A percentile compares a stretch with the other conserved stretches of the same genome.
These are phyloP conservation scores for Caenorhabditis sp. DNA, from an alignment of 2,888 invertebrate genomes.

Conservation along the genomic window DNA sequence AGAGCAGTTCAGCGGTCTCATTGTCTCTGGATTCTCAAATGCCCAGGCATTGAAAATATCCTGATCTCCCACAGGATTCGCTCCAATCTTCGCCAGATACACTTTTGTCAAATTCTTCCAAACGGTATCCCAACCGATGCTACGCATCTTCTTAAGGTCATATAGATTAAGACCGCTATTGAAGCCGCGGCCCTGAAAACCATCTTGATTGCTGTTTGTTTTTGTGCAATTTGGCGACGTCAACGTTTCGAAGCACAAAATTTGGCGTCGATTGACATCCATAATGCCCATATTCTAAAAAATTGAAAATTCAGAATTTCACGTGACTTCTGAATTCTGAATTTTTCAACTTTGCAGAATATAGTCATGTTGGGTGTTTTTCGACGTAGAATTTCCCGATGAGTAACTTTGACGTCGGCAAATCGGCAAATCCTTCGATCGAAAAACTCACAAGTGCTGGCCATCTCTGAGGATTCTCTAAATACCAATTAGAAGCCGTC, in stretches of 20 bases:
- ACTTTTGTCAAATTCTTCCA: neutral
- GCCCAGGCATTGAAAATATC: neutral
- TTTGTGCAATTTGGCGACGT: too few relatives aligned
- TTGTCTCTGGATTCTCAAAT: neutral
- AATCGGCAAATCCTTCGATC: too few relatives aligned
- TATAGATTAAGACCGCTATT: neutral
- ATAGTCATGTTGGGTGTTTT: too few relatives aligned
- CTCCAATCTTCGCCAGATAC: neutral
- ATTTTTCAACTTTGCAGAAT: too few relatives aligned
- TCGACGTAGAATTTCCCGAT: too few relatives aligned
- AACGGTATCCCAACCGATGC: neutral
- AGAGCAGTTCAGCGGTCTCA: neutral
- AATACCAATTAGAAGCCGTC: neutral
- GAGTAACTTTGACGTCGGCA: too few relatives aligned
- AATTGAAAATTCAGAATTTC: too few relatives aligned
- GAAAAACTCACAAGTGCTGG: neutral
- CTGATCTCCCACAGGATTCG: neutral
- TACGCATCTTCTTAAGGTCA: neutral
- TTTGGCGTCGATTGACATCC: too few relatives aligned
- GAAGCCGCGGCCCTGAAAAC: neutral
- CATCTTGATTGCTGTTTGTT: too few relatives aligned
- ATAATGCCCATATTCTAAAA: too few relatives aligned
- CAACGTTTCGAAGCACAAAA: too few relatives aligned
- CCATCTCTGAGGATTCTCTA: neutral
- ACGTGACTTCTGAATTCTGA: too few relatives aligned